Evolutionary conservation across 2,888 invertebrate genomes (phyloP).

Genomic region (Thymelicus lineola): DNA sequence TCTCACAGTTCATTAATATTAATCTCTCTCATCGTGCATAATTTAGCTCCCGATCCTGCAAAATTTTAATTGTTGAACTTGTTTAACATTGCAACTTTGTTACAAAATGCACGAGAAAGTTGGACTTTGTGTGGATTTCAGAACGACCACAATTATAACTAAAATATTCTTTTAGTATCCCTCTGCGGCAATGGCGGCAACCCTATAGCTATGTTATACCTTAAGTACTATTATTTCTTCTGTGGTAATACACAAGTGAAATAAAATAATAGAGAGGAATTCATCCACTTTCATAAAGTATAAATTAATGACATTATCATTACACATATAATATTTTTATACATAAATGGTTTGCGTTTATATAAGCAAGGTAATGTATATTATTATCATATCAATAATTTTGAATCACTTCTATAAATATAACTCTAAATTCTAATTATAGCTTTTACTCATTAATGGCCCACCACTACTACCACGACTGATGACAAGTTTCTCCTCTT

Average conservation of each 20-base stretch:
- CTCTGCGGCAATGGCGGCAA: conserved; percentile 11
- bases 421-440: no score
- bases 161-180: conserved; percentile 15
- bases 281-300: background rate
- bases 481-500: no score
- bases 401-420: background rate
- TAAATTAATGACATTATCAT: no score
- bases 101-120: conserved; percentile 45
- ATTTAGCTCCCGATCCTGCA: conserved; percentile 69
- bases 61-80: conserved; percentile 76
- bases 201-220: background rate
- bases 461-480: no score
- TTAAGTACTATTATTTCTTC: no score
- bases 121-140: conserved; percentile 14
- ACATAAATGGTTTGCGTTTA: no score
- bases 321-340: no score
- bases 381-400: no score
- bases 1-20: conserved; percentile 82
- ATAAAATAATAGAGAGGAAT: background rate
- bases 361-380: no score
- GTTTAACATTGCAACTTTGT: conserved; percentile 62
- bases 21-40: conserved; percentile 79
- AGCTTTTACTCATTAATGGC: no score
- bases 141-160: conserved; percentile 14
- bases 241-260: background rate